These are phyloP conservation scores for Margarornis squamiger DNA, from an alignment of 2,797 vertebrate species.

Conservation along the genomic window DNA sequence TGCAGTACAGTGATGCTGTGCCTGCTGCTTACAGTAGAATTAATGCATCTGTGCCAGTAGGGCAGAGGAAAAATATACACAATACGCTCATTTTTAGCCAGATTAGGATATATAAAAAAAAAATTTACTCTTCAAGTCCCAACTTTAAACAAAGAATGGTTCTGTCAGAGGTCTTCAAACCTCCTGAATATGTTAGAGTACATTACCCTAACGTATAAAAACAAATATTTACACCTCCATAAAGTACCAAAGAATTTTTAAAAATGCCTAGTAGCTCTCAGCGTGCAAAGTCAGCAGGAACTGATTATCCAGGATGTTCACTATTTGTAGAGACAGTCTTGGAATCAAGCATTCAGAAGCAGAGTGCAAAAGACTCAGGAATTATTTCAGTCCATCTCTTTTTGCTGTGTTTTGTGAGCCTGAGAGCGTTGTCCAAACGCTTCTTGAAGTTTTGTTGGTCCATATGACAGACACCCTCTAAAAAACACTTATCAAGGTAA, in stretches of 20 bases:
- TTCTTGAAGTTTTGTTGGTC: slow-evolving; percentile 10
- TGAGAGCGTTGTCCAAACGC: fast-evolving
- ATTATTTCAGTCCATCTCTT: slow-evolving; percentile 34
- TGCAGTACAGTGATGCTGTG: slow-evolving; percentile 26
- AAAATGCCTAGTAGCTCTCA: slow-evolving; percentile 75
- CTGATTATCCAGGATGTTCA: slow-evolving; percentile 74
- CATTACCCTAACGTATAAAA: slow-evolving; percentile 69
- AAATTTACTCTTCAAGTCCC: slow-evolving; percentile 34
- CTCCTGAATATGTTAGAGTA: slow-evolving; percentile 40
- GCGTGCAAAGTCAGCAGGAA: slow-evolving; percentile 87
- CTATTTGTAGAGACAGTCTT: slow-evolving; percentile 66
- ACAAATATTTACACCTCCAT: slow-evolving; percentile 76
- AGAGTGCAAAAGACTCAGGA: slow-evolving; percentile 67
- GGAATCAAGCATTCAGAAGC: slow-evolving; percentile 71
- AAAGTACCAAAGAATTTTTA: slow-evolving; percentile 76
- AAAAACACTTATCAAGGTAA: slow-evolving; percentile 66
- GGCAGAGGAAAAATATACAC: slow-evolving; percentile 68
- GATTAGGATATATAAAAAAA: slow-evolving; percentile 53
- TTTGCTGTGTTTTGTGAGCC: neutral
- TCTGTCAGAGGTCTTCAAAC: slow-evolving; percentile 22
- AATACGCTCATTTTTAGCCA: slow-evolving; percentile 58
- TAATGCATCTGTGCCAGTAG: slow-evolving; percentile 64
- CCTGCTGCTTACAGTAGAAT: slow-evolving; percentile 74
- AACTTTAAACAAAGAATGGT: slow-evolving; percentile 45
- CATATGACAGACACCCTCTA: slow-evolving; percentile 75